Base-by-base conservation (phyloP, 1,140 invertebrate species). In the Steinernema khuongi region DNA sequence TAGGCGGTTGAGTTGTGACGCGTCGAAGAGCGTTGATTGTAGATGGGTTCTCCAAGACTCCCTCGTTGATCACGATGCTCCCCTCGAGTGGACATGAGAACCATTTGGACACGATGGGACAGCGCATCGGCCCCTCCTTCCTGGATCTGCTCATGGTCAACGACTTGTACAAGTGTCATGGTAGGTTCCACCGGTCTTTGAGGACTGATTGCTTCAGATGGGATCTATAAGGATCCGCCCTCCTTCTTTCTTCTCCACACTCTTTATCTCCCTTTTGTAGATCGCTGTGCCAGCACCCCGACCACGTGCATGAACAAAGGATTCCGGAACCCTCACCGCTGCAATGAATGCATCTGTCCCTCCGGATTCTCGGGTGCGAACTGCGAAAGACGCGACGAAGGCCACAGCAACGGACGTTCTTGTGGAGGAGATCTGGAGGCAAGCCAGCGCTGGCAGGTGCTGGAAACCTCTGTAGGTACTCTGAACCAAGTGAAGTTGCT, bases 261-360 rank as follows among this genome's bases (percentile, higher is more conserved):
- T 17, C 36, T 75, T 11, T 71, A 75, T 31, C 31, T 44, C 7
- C 69, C 74, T 44, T 43, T 31, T 74, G 29, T 30, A 74, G 74
- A 67, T 17, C 22, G 43, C 1, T 76, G 74, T 26, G 26, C 69
- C 7, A n/a, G 36, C 31, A 41, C 33, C 31, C 29, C 28, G 19
- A 44, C 70, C 11, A 41, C 33, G 11, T 77, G 75, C 28, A 67
- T 70, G 31, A 72, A 77, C n/a, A 68, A 68, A 11, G 79, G 79
- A n/a, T 80, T 79, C 67, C 72, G 73, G n/a, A 70, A 80, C 36
- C 79, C 79, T 1, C 80, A 80, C 26, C 71, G 78, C 33, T 80
- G 79, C 30, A 11, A 31, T 17, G 17, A 44, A 26, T 80, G 79
- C 60, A 77, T 50, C 44, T 80, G 79, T 68, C 79, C 79, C 1